Evolutionary conservation across 2,113 vertebrate genomes (phyloP).

Genomic region (Sterna hirundo): DNA sequence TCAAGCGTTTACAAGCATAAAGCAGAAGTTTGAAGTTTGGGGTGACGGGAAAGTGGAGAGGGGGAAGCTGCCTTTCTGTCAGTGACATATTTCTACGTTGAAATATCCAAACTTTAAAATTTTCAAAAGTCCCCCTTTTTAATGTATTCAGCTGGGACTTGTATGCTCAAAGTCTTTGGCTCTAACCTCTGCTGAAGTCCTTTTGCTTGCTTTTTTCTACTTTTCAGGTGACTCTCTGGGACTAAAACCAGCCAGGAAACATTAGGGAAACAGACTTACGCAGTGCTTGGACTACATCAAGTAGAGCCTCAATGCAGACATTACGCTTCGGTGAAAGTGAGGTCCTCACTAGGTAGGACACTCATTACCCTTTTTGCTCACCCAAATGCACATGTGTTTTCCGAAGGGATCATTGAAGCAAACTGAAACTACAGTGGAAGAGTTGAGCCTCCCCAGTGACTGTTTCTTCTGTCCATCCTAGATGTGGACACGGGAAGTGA

Average conservation of each 20-base stretch:
- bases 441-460: background rate
- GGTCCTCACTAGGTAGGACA: background rate
- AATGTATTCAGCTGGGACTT: background rate
- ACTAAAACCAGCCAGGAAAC: background rate
- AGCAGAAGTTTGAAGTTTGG: background rate
- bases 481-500: background rate
- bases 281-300: background rate
- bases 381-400: background rate
- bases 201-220: background rate
- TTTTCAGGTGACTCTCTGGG: background rate
- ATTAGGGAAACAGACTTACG: background rate
- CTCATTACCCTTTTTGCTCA: background rate
- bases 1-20: background rate
- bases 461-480: background rate
- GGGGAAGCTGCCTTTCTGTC: background rate
- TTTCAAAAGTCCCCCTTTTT: background rate
- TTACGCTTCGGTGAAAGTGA: background rate
- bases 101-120: background rate
- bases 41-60: background rate
- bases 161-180: background rate
- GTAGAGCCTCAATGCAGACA: background rate
- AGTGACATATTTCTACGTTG: background rate
- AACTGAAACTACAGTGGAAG: background rate
- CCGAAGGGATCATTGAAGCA: background rate
- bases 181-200: background rate